Percentiles rank a stretch among this genome's conserved stretches.
Conservation (phyloP, 2,797 vertebrate species). For the Paramormyrops hopkinsi region DNA sequence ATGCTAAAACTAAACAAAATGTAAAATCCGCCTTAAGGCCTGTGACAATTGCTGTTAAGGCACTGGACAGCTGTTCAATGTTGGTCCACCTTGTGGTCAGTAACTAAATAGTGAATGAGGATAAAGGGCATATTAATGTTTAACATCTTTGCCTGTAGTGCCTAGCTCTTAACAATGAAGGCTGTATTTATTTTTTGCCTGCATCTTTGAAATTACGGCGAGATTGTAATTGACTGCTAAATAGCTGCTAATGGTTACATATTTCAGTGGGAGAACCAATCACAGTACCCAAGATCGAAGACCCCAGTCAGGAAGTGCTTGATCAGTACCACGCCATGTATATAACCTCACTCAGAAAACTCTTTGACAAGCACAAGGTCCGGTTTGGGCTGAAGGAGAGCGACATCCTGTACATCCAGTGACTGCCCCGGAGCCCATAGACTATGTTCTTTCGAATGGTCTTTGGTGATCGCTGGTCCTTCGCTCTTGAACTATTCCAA, state of each 20-base stretch:
- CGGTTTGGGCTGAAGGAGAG: constrained; percentile 79
- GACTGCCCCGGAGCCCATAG: constrained; percentile 37
- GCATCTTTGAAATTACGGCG: background rate
- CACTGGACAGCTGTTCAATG: constrained; percentile 22
- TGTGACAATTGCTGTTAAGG: background rate
- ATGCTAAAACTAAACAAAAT: background rate
- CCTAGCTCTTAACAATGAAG: background rate
- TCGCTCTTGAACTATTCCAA: constrained; percentile 15
- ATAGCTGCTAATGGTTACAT: background rate
- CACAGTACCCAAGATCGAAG: constrained; percentile 80
- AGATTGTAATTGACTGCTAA: background rate
- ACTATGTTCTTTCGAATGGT: constrained; percentile 23
- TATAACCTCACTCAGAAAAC: constrained; percentile 71
- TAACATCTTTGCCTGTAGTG: background rate
- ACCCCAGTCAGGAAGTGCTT: constrained; percentile 72
- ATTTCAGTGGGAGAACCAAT: constrained; percentile 87
- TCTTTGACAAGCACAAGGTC: constrained; percentile 88
- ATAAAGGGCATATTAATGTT: constrained; percentile 23
- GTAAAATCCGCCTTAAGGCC: background rate
- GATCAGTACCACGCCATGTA: constrained; percentile 86
- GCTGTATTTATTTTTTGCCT: background rate
- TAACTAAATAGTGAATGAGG: constrained; percentile 18
- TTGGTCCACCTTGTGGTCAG: constrained; percentile 18
- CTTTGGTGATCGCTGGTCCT: constrained; percentile 29
- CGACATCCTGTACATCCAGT: constrained; percentile 75